Conservation (phyloP, 2,113 vertebrate species). For the Hystrix brachyura region DNA sequence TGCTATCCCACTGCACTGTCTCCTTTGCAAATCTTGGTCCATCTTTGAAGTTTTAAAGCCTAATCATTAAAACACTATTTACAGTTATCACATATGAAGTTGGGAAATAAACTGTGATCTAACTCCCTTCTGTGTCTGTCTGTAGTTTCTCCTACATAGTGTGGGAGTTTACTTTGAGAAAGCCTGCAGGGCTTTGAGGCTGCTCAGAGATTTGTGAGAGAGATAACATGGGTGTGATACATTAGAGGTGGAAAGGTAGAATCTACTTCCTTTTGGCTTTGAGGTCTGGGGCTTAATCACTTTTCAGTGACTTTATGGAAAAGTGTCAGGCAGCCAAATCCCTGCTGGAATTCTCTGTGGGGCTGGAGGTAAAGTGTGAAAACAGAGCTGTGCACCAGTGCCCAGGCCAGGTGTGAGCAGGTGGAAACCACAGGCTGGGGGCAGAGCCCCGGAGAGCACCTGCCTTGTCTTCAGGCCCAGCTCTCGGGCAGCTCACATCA, state of each 20-base stretch:
- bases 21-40: neutral
- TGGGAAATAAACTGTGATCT: neutral
- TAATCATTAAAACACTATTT: neutral
- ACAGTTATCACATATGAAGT: neutral
- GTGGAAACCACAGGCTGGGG: neutral
- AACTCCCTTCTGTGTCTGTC: neutral
- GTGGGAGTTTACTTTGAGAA: neutral
- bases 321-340: conserved; percentile 27
- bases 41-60: conserved; percentile 5
- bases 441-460: neutral
- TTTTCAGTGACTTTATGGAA: conserved; percentile 22
- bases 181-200: neutral
- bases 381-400: neutral
- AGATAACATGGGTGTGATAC: neutral
- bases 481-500: neutral
- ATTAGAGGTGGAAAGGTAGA: neutral
- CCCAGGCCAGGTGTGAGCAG: neutral
- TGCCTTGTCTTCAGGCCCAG: neutral
- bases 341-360: conserved; percentile 28
- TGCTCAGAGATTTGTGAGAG: neutral
- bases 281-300: conserved; percentile 13
- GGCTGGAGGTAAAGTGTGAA: conserved; percentile 49
- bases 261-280: conserved; percentile 17
- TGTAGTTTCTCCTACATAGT: neutral
- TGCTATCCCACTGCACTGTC: neutral